A percentile compares a stretch with the other conserved stretches of the same genome.
These are phyloP conservation scores for Paedocypris sp. DNA, from an alignment of 2,113 vertebrate genomes.

Conservation along the genomic window DNA sequence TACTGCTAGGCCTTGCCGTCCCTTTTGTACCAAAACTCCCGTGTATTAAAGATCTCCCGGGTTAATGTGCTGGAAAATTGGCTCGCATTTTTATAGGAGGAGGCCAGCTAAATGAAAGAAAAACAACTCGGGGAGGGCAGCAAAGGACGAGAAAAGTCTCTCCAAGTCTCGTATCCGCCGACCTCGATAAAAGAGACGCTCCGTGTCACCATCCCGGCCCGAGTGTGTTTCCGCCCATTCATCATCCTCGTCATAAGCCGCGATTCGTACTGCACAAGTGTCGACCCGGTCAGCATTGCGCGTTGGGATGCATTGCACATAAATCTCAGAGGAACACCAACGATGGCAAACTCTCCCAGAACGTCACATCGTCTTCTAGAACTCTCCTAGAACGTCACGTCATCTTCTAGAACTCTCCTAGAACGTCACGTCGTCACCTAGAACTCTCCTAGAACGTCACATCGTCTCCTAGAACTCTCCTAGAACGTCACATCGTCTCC, in stretches of 20 bases:
- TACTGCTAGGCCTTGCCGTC: conserved; percentile 69
- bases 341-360: too few relatives aligned
- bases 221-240: conserved; percentile 69
- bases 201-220: conserved; percentile 70
- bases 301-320: conserved; percentile 46
- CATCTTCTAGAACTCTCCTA: too few relatives aligned
- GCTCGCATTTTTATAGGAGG: conserved; percentile 96
- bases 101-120: conserved; percentile 82
- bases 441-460: too few relatives aligned
- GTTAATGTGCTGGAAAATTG: conserved; percentile 99
- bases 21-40: conserved; percentile 64
- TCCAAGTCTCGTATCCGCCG: conserved; percentile 75
- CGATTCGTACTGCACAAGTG: conserved; percentile 46
- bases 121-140: conserved; percentile 64
- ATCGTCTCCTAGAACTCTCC: too few relatives aligned
- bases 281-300: conserved; percentile 48
- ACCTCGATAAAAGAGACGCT: conserved; percentile 73
- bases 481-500: too few relatives aligned
- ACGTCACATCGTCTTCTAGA: too few relatives aligned
- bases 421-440: too few relatives aligned
- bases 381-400: too few relatives aligned
- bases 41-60: conserved; percentile 83
- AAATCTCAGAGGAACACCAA: conserved; percentile 39
- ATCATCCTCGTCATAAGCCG: conserved; percentile 52
- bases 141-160: conserved; percentile 62